These are phyloP conservation scores for Mythimna loreyi DNA, from an alignment of 2,888 invertebrate genomes.

Conservation along the genomic window DNA sequence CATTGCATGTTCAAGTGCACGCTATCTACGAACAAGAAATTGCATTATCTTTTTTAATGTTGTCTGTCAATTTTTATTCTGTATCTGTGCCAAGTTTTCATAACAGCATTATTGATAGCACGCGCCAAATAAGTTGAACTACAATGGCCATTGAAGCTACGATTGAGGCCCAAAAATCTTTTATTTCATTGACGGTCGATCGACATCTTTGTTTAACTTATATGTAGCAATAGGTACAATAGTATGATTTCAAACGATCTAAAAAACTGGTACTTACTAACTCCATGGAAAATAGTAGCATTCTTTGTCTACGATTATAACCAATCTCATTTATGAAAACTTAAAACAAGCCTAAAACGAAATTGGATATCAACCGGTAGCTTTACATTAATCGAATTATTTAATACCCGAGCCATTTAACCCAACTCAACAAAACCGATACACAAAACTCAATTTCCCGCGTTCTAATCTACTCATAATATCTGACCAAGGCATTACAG, in stretches of 20 bases:
- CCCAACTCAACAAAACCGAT: neutral
- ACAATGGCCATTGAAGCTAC: no score
- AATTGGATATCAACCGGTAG: neutral
- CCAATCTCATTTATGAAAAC: neutral
- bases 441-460: conserved; percentile 21
- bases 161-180: no score
- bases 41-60: neutral
- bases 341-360: neutral
- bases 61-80: neutral
- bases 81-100: no score
- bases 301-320: neutral
- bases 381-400: neutral
- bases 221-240: no score
- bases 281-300: no score
- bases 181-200: no score
- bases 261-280: no score
- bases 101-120: no score
- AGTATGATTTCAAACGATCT: no score
- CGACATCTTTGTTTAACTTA: no score
- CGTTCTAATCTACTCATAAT: conserved; percentile 12
- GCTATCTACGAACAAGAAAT: conserved; percentile 7
- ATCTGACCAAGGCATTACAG: conserved; percentile 20
- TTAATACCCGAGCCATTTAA: neutral
- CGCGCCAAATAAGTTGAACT: no score
- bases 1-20: neutral